Conservation (phyloP, 2,888 invertebrate genomes). For the Ectemnius continuus region DNA sequence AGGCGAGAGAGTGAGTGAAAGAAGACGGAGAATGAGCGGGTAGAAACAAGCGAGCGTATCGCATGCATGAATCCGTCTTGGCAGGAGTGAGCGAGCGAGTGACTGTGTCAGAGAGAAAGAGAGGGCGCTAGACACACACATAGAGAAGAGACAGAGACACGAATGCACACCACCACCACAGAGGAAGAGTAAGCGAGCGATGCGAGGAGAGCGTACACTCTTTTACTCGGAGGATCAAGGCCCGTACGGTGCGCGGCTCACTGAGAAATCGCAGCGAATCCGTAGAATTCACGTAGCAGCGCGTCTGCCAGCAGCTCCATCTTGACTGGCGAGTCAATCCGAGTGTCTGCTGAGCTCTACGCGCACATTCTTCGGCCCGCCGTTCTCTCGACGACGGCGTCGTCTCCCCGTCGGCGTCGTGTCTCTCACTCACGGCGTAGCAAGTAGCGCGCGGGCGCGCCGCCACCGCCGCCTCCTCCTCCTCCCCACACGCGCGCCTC, state of each 20-base stretch:
- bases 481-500: background rate
- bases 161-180: background rate
- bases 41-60: slow-evolving; percentile 1
- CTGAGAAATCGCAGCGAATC: slow-evolving; percentile 44
- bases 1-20: background rate
- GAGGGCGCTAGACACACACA: slow-evolving; percentile 1
- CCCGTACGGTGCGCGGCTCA: slow-evolving; percentile 1
- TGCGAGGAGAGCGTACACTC: slow-evolving; percentile 9
- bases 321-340: slow-evolving; percentile 58
- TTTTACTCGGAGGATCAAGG: slow-evolving; percentile 22
- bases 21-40: slow-evolving; percentile 2
- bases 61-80: background rate
- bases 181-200: background rate
- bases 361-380: slow-evolving; percentile 40
- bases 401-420: slow-evolving; percentile 23
- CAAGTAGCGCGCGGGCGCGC: slow-evolving; percentile 2
- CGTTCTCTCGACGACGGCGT: slow-evolving; percentile 35
- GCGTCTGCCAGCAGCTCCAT: slow-evolving; percentile 59
- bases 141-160: background rate
- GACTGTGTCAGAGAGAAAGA: slow-evolving; percentile 11
- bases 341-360: slow-evolving; percentile 18
- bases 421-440: slow-evolving; percentile 7
- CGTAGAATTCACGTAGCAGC: slow-evolving; percentile 52
- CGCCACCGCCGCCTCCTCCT: background rate
- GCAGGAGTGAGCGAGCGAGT: background rate